phyloP scores from a whole-genome alignment of 2,888 invertebrate species.

The Theretra japonica region DNA sequence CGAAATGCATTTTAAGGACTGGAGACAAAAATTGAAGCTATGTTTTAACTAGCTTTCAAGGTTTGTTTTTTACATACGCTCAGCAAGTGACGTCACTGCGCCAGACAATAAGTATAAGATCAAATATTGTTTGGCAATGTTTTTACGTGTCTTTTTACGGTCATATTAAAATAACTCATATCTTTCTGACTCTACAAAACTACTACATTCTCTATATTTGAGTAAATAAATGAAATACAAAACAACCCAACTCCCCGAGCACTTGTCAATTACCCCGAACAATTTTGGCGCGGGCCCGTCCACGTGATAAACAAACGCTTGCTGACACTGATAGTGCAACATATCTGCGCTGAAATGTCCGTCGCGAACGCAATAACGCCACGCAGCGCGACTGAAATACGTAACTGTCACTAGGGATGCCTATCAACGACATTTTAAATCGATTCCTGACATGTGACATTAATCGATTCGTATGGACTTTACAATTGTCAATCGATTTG shows the following conservation, averaged over 20 bases:
- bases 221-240: not conserved
- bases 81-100: too few species aligned
- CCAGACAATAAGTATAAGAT: too few species aligned
- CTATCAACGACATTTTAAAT: not conserved
- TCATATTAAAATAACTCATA: not conserved
- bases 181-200: not conserved
- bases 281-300: not conserved
- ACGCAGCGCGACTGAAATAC: not conserved
- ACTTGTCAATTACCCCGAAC: not conserved
- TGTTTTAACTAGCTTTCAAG: too few species aligned
- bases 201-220: not conserved
- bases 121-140: too few species aligned
- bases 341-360: constrained; percentile 14
- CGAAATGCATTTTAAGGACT: too few species aligned
- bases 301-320: constrained; percentile 6
- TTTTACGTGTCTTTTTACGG: too few species aligned
- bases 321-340: constrained; percentile 18
- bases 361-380: constrained; percentile 1
- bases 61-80: too few species aligned
- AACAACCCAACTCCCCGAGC: not conserved
- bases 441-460: not conserved
- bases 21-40: too few species aligned
- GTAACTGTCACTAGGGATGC: not conserved
- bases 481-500: too few species aligned
- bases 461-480: too few species aligned